phyloP scores from a whole-genome alignment of 2,888 invertebrate species.

The Lepidonotus clava region DNA sequence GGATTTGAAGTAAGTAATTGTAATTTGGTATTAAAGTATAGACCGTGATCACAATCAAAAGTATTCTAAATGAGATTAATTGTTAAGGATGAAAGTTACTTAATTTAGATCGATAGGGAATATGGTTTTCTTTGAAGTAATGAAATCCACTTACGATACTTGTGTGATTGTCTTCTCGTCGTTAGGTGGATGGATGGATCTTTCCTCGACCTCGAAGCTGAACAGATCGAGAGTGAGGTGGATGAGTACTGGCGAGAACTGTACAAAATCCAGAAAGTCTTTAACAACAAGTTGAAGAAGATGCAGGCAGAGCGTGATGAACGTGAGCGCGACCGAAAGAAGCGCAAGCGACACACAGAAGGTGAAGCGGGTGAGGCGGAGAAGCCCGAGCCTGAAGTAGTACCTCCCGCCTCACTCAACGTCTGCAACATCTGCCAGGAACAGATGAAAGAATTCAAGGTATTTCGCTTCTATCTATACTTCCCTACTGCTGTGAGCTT shows the following conservation, averaged over 20 bases:
- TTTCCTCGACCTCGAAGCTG: conserved; percentile 91
- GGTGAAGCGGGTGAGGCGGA: conserved; percentile 81
- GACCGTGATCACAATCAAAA: too few species aligned
- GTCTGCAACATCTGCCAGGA: conserved; percentile 77
- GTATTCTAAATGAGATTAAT: too few species aligned
- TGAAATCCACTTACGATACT: too few species aligned
- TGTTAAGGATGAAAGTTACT: too few species aligned
- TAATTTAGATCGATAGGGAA: too few species aligned
- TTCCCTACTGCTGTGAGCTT: too few species aligned
- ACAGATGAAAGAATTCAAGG: conserved; percentile 84
- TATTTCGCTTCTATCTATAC: conserved; percentile 73
- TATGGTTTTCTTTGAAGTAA: too few species aligned
- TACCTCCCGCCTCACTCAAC: conserved; percentile 82
- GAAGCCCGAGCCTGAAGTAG: conserved; percentile 80
- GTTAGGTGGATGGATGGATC: conserved; percentile 96
- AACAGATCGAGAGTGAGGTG: conserved; percentile 88
- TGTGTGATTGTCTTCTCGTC: too few species aligned
- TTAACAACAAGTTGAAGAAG: conserved; percentile 78
- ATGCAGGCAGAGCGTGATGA: conserved; percentile 78
- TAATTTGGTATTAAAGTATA: too few species aligned
- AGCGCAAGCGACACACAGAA: conserved; percentile 87
- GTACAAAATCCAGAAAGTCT: conserved; percentile 87
- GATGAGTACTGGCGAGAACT: conserved; percentile 89
- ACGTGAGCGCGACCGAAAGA: conserved; percentile 77
- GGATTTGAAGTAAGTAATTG: too few species aligned